A percentile compares a stretch with the other conserved stretches of the same genome.
phyloP scores from a whole-genome alignment of 2,113 vertebrate species.

The Labrus mixtus region DNA sequence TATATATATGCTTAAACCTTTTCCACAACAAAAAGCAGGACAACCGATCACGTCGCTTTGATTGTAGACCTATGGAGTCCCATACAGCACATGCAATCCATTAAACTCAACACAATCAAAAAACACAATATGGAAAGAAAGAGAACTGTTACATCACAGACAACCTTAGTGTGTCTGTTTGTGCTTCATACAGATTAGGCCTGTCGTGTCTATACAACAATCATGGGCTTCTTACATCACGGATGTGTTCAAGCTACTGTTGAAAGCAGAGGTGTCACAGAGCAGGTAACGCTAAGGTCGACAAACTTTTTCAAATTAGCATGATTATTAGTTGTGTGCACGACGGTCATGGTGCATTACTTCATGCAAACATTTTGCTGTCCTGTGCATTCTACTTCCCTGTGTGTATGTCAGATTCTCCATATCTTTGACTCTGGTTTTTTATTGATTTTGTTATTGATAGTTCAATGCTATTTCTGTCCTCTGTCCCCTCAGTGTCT shows the following conservation, averaged over 20 bases:
- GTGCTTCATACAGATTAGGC: conserved; percentile 82
- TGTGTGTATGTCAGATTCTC: conserved; percentile 12
- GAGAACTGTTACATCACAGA: conserved; percentile 77
- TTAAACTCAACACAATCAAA: conserved; percentile 79
- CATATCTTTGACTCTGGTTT: conserved; percentile 12
- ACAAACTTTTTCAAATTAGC: background rate
- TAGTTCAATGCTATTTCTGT: conserved; percentile 43
- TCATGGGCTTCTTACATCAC: conserved; percentile 73
- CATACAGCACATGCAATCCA: conserved; percentile 83
- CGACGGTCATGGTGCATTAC: background rate
- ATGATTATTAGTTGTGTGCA: background rate
- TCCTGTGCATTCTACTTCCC: background rate
- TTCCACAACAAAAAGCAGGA: conserved; percentile 80
- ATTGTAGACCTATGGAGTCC: conserved; percentile 79
- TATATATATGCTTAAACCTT: conserved; percentile 67
- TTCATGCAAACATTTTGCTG: too few relatives aligned
- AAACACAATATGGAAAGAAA: conserved; percentile 73
- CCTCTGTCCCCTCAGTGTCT: conserved; percentile 22
- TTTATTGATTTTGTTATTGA: conserved; percentile 38
- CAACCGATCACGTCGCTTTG: conserved; percentile 81
- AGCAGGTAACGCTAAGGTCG: conserved; percentile 31
- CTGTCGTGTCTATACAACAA: conserved; percentile 79
- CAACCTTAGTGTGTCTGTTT: conserved; percentile 77
- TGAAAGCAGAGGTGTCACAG: conserved; percentile 66
- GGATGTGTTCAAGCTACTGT: conserved; percentile 73